These are phyloP conservation scores for Cybosia mesomella DNA, from an alignment of 2,888 invertebrate species.

Conservation along the genomic window DNA sequence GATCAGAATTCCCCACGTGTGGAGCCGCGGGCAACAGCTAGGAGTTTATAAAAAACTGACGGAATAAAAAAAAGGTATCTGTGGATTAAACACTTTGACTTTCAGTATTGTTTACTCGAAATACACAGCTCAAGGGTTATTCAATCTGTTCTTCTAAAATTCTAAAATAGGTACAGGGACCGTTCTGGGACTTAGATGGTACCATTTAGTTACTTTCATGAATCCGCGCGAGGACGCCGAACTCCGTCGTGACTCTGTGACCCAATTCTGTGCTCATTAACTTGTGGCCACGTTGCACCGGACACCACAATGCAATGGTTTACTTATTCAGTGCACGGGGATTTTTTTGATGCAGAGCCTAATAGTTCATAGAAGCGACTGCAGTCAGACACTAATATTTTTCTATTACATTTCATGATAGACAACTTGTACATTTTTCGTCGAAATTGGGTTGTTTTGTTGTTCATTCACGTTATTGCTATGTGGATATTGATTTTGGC, in stretches of 20 bases:
- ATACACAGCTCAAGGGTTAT: slow-evolving; percentile 17
- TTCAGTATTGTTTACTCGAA: not conserved
- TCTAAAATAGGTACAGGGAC: slow-evolving; percentile 1
- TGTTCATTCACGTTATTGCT: not conserved
- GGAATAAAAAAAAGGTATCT: no score
- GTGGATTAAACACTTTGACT: not conserved
- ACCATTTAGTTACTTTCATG: slow-evolving; percentile 39
- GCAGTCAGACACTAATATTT: slow-evolving; percentile 44
- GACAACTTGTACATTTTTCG: no score
- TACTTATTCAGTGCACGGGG: slow-evolving; percentile 67
- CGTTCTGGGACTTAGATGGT: slow-evolving; percentile 42
- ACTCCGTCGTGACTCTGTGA: slow-evolving; percentile 60
- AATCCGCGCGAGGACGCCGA: slow-evolving; percentile 52
- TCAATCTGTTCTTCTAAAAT: slow-evolving; percentile 40
- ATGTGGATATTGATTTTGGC: not conserved
- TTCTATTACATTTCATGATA: slow-evolving; percentile 34
- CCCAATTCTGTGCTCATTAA: slow-evolving; percentile 77
- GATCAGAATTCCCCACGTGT: no score
- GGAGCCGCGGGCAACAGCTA: no score
- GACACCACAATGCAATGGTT: slow-evolving; percentile 71
- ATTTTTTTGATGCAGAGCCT: slow-evolving; percentile 49
- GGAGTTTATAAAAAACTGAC: no score
- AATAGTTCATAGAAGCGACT: slow-evolving; percentile 39
- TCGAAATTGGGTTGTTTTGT: no score
- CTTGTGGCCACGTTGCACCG: slow-evolving; percentile 72